Conservation (phyloP, 2,797 vertebrate species). For the Philypnodon macrostomus region DNA sequence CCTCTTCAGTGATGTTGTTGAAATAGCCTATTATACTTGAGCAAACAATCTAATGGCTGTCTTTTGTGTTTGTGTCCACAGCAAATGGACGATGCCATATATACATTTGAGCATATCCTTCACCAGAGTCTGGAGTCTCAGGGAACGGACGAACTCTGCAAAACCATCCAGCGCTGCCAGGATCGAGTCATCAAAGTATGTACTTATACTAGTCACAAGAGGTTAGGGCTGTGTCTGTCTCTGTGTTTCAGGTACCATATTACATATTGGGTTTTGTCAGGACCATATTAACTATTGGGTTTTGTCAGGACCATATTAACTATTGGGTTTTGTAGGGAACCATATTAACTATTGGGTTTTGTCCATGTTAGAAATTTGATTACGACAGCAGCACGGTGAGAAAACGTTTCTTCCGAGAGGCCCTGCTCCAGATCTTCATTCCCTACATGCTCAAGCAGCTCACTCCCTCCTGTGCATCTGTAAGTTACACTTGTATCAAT, state of each 20-base stretch:
- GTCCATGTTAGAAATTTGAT: conserved; percentile 85
- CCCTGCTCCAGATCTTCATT: conserved; percentile 93
- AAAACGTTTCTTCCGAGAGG: conserved; percentile 96
- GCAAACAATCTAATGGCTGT: not conserved
- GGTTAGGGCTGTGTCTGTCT: not conserved
- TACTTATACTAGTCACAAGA: not conserved
- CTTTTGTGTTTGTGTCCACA: conserved; percentile 35
- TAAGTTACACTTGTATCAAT: conserved; percentile 58
- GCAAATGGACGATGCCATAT: conserved; percentile 93
- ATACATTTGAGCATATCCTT: conserved; percentile 91
- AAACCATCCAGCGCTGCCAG: conserved; percentile 90
- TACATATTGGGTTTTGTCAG: not conserved
- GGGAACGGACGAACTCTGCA: conserved; percentile 82
- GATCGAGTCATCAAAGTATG: conserved; percentile 92
- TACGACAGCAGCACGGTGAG: conserved; percentile 95
- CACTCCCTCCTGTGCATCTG: conserved; percentile 82
- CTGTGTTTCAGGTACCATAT: too few relatives aligned
- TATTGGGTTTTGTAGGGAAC: not conserved
- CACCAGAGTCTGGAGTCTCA: conserved; percentile 88
- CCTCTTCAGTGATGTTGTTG: too few relatives aligned
- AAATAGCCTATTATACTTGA: too few relatives aligned
- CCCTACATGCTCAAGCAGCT: conserved; percentile 95
- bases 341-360: not conserved
- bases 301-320: conserved; percentile 89
- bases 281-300: conserved; percentile 87